Evolutionary conservation across 2,797 vertebrate species (phyloP), one percentile per base, ranked within the genome.

Genomic region (Anolis apletophallus): DNA sequence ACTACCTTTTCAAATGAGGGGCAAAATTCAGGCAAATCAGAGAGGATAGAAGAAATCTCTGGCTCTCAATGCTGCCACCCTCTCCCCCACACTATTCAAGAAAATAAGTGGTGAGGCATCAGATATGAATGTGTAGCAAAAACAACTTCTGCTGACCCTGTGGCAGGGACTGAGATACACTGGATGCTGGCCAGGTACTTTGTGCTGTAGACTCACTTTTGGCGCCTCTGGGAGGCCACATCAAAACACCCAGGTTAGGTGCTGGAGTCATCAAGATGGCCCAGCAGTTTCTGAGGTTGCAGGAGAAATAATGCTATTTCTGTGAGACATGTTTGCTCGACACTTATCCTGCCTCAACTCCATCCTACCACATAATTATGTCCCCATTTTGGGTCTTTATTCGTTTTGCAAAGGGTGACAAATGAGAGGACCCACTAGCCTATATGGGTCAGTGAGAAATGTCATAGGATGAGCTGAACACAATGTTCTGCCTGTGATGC

Each of bases 231-330:
- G 16, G 76, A 76, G 14, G 72, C 52, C 61, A 75, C 50, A 76
- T 76, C 79, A 87, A 81, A 76, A 76, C 68, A 36, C 61, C 34
- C 13, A 4, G 80, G 46, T 82, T 36, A 50, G 36, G 36, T 21
- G 36, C 64, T 59, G 61, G 32, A 68, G 50, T 29, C 85, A 81
- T 71, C 29, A 55, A 81, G 72, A 32, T 55, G 72, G 59, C 50
- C 61, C 16, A 21, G 57, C 29, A 14, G 16, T 61, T 55, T 55
- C 50, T 5, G 23, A 81, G 73, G 59, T 21, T 52, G 9, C 34
- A 54, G 79, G 54, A 55, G 69, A 21, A 80, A 75, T 14, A 81
- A 23, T 67, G 26, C 64, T 68, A 17, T 86, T 75, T 40, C 32
- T 26, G 16, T 77, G 55, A 84, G 9, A 67, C 12, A 34, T 52